Evolutionary conservation across 2,888 invertebrate species (phyloP).

Genomic region (Mamestra brassicae): DNA sequence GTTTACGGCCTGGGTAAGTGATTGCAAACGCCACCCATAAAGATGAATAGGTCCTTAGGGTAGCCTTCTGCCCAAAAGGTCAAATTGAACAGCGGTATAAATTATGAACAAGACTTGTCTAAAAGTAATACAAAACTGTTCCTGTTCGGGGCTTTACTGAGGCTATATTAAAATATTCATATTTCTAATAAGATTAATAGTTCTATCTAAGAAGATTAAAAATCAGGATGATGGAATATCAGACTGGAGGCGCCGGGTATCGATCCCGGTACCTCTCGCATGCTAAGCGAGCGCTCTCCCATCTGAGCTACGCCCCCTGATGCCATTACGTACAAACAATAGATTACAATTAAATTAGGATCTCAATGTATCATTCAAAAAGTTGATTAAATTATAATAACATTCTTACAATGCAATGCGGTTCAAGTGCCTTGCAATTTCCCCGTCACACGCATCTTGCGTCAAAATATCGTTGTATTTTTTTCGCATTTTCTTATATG

Average conservation of each 20-base stretch:
- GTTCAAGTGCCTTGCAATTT: not conserved
- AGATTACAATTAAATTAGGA: not conserved
- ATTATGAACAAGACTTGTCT: slow-evolving; percentile 27
- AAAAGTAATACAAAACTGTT: slow-evolving; percentile 4
- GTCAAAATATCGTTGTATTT: not conserved
- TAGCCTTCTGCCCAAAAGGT: slow-evolving; percentile 28
- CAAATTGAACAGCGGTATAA: slow-evolving; percentile 30
- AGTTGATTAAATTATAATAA: too few species aligned
- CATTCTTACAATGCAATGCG: not conserved
- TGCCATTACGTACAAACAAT: not conserved
- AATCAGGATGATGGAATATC: not conserved
- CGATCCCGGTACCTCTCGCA: slow-evolving; percentile 90
- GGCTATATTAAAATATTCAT: too few species aligned
- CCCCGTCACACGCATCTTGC: not conserved
- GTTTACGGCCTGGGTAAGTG: slow-evolving; percentile 42
- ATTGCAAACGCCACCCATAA: slow-evolving; percentile 47
- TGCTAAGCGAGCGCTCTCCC: slow-evolving; percentile 87
- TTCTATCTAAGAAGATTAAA: not conserved
- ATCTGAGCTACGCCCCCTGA: slow-evolving; percentile 77
- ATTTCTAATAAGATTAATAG: too few species aligned
- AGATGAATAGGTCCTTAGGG: slow-evolving; percentile 44
- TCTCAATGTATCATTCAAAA: too few species aligned
- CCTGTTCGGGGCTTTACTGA: not conserved
- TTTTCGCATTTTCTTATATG: not conserved
- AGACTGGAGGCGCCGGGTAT: slow-evolving; percentile 78